Conservation (phyloP, 2,797 vertebrate genomes). For the Eupleurogrammus muticus region DNA sequence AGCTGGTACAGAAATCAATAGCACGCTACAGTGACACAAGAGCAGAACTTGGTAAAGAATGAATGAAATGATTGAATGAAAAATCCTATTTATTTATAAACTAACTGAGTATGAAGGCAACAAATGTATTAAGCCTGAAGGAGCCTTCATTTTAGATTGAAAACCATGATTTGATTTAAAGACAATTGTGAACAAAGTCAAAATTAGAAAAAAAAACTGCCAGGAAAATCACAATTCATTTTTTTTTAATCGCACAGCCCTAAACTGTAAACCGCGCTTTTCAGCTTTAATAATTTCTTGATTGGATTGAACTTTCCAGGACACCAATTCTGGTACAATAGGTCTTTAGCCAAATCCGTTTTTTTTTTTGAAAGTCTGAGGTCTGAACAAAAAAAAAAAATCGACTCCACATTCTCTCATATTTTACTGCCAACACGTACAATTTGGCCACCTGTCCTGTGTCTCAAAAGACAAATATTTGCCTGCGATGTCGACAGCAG, state of each 20-base stretch:
- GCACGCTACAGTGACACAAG: not conserved
- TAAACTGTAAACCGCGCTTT: too few relatives aligned
- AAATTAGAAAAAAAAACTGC: too few relatives aligned
- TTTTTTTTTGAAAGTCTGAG: conserved; percentile 9
- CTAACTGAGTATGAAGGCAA: not conserved
- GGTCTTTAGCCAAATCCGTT: not conserved
- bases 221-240: too few relatives aligned
- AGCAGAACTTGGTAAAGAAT: not conserved
- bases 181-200: too few relatives aligned
- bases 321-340: conserved; percentile 6
- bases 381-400: conserved; percentile 17
- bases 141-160: too few relatives aligned
- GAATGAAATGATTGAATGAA: not conserved
- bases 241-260: too few relatives aligned
- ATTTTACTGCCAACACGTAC: conserved; percentile 54
- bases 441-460: conserved; percentile 26
- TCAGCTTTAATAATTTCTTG: not conserved
- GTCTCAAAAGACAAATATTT: conserved; percentile 83
- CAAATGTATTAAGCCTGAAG: too few relatives aligned
- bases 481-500: conserved; percentile 70
- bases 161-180: too few relatives aligned
- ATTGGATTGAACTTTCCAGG: conserved; percentile 1
- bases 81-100: not conserved
- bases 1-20: conserved; percentile 1
- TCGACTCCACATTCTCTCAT: conserved; percentile 10